Percentiles rank a stretch among this genome's conserved stretches.
These are phyloP conservation scores for Mus musculus DNA, from an alignment of 2,113 vertebrate species.

Conservation along the genomic window DNA sequence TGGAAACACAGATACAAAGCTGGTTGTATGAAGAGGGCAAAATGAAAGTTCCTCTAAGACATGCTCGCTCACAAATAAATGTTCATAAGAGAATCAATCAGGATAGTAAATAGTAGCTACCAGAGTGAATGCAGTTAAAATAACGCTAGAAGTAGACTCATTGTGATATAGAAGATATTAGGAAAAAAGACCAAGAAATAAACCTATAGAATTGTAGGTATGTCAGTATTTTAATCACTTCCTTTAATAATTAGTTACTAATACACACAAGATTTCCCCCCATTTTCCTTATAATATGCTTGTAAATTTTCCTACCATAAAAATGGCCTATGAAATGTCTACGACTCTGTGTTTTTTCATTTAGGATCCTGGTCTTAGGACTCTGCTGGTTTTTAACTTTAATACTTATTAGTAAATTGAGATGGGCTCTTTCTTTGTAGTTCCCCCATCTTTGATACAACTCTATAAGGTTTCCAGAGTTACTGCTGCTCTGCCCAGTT, in stretches of 20 bases:
- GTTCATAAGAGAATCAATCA: not conserved
- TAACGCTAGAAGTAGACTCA: not conserved
- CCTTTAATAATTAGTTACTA: not conserved
- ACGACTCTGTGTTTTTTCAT: not conserved
- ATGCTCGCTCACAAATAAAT: not conserved
- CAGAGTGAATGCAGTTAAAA: not conserved
- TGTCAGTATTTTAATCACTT: not conserved
- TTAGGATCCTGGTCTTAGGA: not conserved
- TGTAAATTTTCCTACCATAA: not conserved
- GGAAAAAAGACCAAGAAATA: not conserved
- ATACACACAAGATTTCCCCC: rapidly evolving
- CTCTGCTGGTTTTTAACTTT: not conserved
- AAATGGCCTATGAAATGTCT: not conserved
- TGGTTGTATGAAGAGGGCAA: not conserved
- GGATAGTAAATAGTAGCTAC: not conserved
- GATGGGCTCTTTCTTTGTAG: not conserved
- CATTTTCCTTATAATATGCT: not conserved
- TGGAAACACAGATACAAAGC: slow-evolving; percentile 6
- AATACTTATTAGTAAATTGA: not conserved
- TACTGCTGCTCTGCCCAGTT: not conserved
- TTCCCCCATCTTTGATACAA: not conserved
- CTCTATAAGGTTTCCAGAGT: not conserved
- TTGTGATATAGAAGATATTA: not conserved
- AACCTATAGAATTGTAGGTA: not conserved
- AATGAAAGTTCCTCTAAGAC: not conserved